Evolutionary conservation across 1,140 invertebrate genomes (phyloP), one percentile per base, ranked within the genome.

Genomic region (Euschistus heros): DNA sequence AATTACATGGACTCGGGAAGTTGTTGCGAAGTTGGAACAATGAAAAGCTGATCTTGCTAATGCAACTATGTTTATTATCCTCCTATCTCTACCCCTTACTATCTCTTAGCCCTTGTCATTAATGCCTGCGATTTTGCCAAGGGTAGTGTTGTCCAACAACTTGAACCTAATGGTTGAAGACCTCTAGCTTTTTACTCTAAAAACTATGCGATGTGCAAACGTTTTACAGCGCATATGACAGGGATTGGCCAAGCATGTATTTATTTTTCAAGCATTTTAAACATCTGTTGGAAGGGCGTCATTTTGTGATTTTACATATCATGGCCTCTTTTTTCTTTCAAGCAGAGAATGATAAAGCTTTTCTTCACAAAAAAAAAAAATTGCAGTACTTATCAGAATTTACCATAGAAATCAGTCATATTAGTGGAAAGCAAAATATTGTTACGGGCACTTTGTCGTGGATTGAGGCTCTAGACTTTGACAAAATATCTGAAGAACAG

Each of bases 1-100:
- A 37, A n/a, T 69, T 14, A 14, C 46, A 14, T 70, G 69, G 66
- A 70, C 62, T 4, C 22, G 59, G 13, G 44, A 63, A 67, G 22
- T 67, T 7, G 18, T 46, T 0, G 7, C 37, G 27, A 59, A 57
- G 1, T 69, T 69, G 37, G 65, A 69, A 30, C 47, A 67, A 33
- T 65, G 64, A 18, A 68, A 69, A 62, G 22, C 62, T 44, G 57
- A 63, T 18, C 42, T 68, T 14, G 63, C 68, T 33, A 33, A 66
- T 24, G 60, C 68, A 8, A 55, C 64, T 0, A 60, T 66, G 13
- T n/a, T n/a, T n/a, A n/a, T n/a, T n/a, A n/a, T n/a, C 63, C 69
- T 0, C n/a, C 44, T 6, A 52, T 66, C 46, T 67, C 64, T 20
- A 17, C 6, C 17, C 37, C 8, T 5, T 17, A 55, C 10, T 59